phyloP scores from a whole-genome alignment of 92 coral and sea anemone species.

The Nematostella vectensis region DNA sequence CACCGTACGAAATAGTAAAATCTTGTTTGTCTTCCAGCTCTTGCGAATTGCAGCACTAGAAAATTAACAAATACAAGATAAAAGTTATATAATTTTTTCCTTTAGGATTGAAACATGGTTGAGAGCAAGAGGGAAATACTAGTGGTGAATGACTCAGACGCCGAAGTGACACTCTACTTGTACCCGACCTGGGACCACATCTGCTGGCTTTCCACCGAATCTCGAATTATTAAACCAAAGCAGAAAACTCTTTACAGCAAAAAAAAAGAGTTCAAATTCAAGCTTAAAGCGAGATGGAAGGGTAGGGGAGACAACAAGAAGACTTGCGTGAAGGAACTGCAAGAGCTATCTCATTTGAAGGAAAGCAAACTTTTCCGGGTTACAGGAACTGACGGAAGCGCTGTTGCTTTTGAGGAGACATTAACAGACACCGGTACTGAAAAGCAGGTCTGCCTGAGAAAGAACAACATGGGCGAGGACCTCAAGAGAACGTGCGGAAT shows the following conservation, averaged over 20 bases:
- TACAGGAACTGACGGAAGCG: not conserved
- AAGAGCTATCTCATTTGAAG: not conserved
- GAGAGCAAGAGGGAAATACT: too few species aligned
- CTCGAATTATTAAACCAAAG: not conserved
- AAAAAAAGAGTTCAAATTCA: not conserved
- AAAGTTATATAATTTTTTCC: too few species aligned
- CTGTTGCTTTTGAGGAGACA: not conserved
- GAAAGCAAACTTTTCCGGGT: not conserved
- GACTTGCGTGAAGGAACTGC: too few species aligned
- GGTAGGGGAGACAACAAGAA: not conserved
- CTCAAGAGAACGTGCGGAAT: not conserved
- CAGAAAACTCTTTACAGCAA: not conserved
- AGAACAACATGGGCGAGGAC: conserved; percentile 18
- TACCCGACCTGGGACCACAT: not conserved
- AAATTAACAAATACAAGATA: too few species aligned
- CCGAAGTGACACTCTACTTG: not conserved
- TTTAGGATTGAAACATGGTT: too few species aligned
- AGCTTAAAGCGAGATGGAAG: not conserved
- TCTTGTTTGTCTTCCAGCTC: too few species aligned
- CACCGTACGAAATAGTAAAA: too few species aligned
- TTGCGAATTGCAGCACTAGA: too few species aligned
- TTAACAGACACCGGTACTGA: not conserved
- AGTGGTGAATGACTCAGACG: not conserved
- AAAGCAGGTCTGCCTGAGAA: conserved; percentile 5
- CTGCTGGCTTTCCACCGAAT: not conserved